These are phyloP conservation scores for Parthenolecanium corni DNA, from an alignment of 2,888 invertebrate species.

Conservation along the genomic window DNA sequence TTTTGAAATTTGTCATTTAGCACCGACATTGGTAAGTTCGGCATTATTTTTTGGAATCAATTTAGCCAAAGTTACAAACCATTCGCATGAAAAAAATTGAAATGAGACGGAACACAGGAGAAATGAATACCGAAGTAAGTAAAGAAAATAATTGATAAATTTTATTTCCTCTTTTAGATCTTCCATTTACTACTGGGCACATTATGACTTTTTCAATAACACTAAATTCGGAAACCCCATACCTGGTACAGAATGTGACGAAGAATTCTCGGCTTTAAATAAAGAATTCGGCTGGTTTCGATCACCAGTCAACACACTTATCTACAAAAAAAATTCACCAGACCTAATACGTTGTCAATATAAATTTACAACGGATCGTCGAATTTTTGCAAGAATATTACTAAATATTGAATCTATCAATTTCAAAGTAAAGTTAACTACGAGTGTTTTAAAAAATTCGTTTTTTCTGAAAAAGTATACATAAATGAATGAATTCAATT, in stretches of 20 bases:
- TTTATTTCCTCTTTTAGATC: constrained; percentile 44
- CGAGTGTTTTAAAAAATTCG: too few relatives aligned
- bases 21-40: too few relatives aligned
- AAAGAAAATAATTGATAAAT: background rate
- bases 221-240: constrained; percentile 75
- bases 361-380: constrained; percentile 68
- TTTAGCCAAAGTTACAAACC: too few relatives aligned
- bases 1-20: too few relatives aligned
- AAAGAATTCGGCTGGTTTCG: constrained; percentile 60
- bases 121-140: too few relatives aligned
- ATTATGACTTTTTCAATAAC: constrained; percentile 87
- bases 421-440: constrained; percentile 50
- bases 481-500: too few relatives aligned
- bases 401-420: constrained; percentile 64
- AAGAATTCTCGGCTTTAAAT: constrained; percentile 76
- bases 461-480: too few relatives aligned
- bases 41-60: too few relatives aligned
- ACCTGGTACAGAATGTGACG: constrained; percentile 70
- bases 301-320: constrained; percentile 74
- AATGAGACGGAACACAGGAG: too few relatives aligned
- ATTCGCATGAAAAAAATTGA: too few relatives aligned
- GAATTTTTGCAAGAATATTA: constrained; percentile 69
- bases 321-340: constrained; percentile 57
- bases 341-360: constrained; percentile 63
- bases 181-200: constrained; percentile 88